These are phyloP conservation scores for Sakesphorus luctuosus DNA, from an alignment of 2,113 vertebrate species.

Conservation along the genomic window DNA sequence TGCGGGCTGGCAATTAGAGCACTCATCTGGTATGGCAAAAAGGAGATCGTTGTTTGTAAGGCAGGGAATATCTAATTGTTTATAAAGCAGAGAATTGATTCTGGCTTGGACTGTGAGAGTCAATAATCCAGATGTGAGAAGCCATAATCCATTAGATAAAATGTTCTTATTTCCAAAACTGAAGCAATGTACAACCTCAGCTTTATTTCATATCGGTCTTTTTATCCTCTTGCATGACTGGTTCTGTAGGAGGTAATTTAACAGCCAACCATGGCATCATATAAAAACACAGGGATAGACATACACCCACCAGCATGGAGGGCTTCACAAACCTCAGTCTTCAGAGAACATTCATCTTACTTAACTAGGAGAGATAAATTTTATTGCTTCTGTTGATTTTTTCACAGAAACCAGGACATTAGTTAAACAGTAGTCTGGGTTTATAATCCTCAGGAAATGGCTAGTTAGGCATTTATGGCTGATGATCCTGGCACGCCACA, in stretches of 20 bases:
- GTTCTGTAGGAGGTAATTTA: background rate
- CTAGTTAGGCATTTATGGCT: background rate
- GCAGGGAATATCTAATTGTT: background rate
- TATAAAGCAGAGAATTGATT: background rate
- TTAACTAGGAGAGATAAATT: background rate
- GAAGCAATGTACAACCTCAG: background rate
- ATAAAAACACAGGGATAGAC: background rate
- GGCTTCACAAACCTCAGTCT: background rate
- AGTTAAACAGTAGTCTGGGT: background rate
- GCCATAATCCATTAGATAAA: background rate
- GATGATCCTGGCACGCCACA: background rate
- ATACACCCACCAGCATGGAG: background rate
- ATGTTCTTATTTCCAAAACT: background rate
- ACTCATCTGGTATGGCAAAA: background rate
- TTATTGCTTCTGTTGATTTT: background rate
- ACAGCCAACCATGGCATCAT: background rate
- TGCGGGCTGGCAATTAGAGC: background rate
- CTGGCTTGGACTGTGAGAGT: background rate
- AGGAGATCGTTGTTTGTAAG: background rate
- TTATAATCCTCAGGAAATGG: conserved; percentile 5
- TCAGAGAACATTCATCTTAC: background rate
- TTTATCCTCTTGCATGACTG: background rate
- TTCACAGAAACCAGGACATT: background rate
- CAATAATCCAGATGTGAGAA: background rate
- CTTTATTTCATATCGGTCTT: background rate